These are phyloP conservation scores for Parnassius smintheus DNA, from an alignment of 2,888 invertebrate genomes.

Conservation along the genomic window DNA sequence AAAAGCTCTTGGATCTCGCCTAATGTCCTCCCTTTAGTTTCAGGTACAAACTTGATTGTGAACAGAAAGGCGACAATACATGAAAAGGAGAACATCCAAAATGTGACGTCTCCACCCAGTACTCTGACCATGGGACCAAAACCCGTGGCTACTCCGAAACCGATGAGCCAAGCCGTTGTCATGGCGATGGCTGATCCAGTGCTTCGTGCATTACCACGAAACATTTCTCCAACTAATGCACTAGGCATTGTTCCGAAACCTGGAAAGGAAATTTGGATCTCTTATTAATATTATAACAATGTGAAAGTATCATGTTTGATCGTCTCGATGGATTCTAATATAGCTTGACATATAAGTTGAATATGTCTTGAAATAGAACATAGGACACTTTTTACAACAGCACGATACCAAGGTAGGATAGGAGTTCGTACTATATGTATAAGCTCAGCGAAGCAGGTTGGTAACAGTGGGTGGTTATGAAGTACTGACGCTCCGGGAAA, in stretches of 20 bases:
- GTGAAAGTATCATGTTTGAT: not conserved
- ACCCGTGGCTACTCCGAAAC: conserved; percentile 44
- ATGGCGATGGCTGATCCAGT: conserved; percentile 47
- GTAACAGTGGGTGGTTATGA: no score
- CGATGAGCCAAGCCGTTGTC: conserved; percentile 49
- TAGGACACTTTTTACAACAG: no score
- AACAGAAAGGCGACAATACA: conserved; percentile 44
- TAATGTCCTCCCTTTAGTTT: conserved; percentile 47
- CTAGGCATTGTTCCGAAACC: conserved; percentile 51
- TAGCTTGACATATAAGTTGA: not conserved
- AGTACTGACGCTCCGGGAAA: no score
- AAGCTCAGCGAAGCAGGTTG: no score
- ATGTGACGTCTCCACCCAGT: conserved; percentile 46
- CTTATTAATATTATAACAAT: not conserved
- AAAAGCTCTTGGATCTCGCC: conserved; percentile 48
- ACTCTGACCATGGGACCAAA: conserved; percentile 42
- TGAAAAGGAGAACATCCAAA: conserved; percentile 43
- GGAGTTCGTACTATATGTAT: no score
- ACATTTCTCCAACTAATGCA: conserved; percentile 49
- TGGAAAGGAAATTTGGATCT: conserved; percentile 23
- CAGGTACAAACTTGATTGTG: conserved; percentile 45
- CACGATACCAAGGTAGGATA: no score
- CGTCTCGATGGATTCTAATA: not conserved
- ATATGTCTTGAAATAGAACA: no score
- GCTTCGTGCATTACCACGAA: conserved; percentile 44